Evolutionary conservation across 2,888 invertebrate species (phyloP).

Genomic region (Spilosoma lubricipeda): DNA sequence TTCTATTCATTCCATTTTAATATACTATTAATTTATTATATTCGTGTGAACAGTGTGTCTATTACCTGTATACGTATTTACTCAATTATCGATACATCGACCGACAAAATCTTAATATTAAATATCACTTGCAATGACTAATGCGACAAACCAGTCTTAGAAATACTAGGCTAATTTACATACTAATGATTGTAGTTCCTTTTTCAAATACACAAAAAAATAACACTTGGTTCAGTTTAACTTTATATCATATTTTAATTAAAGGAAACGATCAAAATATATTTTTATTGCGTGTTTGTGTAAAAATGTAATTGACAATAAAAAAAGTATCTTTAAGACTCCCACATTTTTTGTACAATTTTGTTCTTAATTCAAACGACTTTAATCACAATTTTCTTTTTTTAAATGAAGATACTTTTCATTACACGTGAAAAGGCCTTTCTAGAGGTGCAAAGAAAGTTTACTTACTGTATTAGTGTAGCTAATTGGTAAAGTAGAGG

Average conservation of each 20-base stretch:
- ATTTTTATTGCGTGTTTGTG: constrained; percentile 9
- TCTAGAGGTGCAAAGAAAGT: constrained; percentile 20
- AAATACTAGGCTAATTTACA: constrained; percentile 36
- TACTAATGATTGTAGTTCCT: constrained; percentile 45
- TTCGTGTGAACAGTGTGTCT: constrained; percentile 30
- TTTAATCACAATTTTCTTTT: neutral
- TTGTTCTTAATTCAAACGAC: neutral
- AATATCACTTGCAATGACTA: constrained; percentile 50
- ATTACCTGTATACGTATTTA: constrained; percentile 30
- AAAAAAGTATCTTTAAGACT: neutral
- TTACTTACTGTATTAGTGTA: constrained; percentile 26
- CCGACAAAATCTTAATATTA: constrained; percentile 51
- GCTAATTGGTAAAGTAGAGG: constrained; percentile 42
- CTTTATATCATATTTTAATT: constrained; percentile 43
- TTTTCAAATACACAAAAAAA: constrained; percentile 45
- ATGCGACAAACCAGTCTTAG: constrained; percentile 37
- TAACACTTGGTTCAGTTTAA: constrained; percentile 42
- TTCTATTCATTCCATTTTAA: neutral
- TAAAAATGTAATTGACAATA: neutral
- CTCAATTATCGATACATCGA: constrained; percentile 45
- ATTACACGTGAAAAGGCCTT: neutral
- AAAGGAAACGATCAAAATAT: constrained; percentile 21
- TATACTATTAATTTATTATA: neutral
- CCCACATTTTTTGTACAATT: neutral
- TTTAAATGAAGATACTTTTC: neutral